These are phyloP conservation scores for Quadriops clusia DNA, from an alignment of 2,888 invertebrate species.

Conservation along the genomic window DNA sequence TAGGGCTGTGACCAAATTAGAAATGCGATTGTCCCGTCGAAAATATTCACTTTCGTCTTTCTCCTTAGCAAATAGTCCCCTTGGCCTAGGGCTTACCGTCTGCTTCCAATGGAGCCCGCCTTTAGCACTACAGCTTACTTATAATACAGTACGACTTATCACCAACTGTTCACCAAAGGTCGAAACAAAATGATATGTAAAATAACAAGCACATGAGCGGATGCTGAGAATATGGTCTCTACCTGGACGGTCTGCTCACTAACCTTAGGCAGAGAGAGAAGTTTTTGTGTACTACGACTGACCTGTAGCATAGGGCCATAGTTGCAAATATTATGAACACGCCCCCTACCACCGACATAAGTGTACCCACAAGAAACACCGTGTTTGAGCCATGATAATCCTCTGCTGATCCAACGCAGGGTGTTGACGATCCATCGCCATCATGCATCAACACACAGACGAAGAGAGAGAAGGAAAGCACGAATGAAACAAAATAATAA, in stretches of 20 bases:
- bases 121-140: too few species aligned
- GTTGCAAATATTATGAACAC: slow-evolving; percentile 97
- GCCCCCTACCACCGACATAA: slow-evolving; percentile 98
- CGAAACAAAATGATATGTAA: slow-evolving; percentile 18
- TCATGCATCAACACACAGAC: slow-evolving; percentile 48
- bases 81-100: too few species aligned
- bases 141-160: too few species aligned
- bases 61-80: too few species aligned
- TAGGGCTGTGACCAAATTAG: too few species aligned
- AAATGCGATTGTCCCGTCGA: too few species aligned
- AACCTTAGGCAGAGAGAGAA: slow-evolving; percentile 97
- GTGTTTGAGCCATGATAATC: slow-evolving; percentile 96
- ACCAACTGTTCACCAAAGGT: too few species aligned
- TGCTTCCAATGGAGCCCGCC: too few species aligned
- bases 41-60: too few species aligned
- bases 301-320: slow-evolving; percentile 99
- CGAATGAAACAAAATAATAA: slow-evolving; percentile 36
- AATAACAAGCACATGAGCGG: slow-evolving; percentile 28
- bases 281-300: slow-evolving; percentile 98
- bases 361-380: slow-evolving; percentile 93
- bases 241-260: slow-evolving; percentile 83
- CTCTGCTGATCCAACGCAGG: slow-evolving; percentile 52
- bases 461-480: slow-evolving; percentile 46
- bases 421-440: slow-evolving; percentile 35
- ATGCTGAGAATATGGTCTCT: slow-evolving; percentile 41